Evolutionary conservation across 2,888 invertebrate species (phyloP).

Genomic region (Therioaphis trifolii): DNA sequence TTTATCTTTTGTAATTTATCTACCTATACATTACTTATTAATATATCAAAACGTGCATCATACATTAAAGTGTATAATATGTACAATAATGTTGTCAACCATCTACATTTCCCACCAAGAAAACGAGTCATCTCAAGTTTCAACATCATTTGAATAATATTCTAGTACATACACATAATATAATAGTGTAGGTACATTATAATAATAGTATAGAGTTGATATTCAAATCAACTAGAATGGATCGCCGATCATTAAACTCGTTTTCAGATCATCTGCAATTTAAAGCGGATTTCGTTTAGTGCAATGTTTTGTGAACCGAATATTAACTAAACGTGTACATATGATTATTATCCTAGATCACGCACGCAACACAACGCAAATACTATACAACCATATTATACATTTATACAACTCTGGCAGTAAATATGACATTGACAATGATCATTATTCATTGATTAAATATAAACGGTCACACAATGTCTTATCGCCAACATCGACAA

Average conservation of each 20-base stretch:
- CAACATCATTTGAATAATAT: too few species aligned
- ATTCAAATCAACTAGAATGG: slow-evolving; percentile 10
- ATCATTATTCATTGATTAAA: slow-evolving; percentile 17
- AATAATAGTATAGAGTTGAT: background rate
- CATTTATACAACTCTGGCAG: background rate
- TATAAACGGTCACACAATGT: slow-evolving; percentile 11
- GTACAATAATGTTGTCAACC: slow-evolving; percentile 2
- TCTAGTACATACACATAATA: too few species aligned
- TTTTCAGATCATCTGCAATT: slow-evolving; percentile 37
- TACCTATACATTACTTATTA: background rate
- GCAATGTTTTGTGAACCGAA: background rate
- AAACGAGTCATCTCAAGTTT: background rate
- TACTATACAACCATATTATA: background rate
- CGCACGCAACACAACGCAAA: background rate
- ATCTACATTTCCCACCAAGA: background rate
- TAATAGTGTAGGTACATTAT: background rate
- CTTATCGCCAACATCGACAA: background rate
- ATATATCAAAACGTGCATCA: background rate
- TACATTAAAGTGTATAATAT: background rate
- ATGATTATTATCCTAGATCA: background rate
- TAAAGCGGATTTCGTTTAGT: slow-evolving; percentile 5
- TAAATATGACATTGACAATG: slow-evolving; percentile 33
- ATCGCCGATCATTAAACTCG: slow-evolving; percentile 26
- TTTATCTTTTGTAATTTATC: too few species aligned
- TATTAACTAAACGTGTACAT: slow-evolving; percentile 9